phyloP scores from a whole-genome alignment of 37 sponge, comb jelly and placozoan genomes.

The Beroe ovata region DNA sequence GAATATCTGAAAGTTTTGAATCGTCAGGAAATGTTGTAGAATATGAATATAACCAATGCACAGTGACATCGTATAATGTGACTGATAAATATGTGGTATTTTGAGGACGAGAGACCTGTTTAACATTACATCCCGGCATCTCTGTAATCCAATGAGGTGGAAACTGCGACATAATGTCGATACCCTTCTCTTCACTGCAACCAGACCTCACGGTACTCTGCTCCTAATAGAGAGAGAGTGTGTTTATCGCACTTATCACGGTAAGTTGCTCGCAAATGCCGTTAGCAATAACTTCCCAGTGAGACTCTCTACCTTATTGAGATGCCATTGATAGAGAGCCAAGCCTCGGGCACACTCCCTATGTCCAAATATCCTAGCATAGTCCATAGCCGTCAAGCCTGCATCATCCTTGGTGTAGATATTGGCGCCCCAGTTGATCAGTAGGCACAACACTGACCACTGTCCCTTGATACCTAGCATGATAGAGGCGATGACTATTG shows the following conservation, averaged over 20 bases:
- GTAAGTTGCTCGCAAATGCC: no score
- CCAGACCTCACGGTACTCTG: background rate
- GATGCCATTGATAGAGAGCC: constrained; percentile 62
- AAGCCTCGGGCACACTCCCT: constrained; percentile 35
- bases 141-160: constrained; percentile 51
- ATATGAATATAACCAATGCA: no score
- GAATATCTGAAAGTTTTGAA: constrained; percentile 47
- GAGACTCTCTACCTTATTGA: constrained; percentile 61
- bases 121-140: constrained; percentile 53
- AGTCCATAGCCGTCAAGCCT: constrained; percentile 50
- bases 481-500: background rate
- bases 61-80: no score
- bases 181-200: background rate
- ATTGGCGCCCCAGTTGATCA: constrained; percentile 63
- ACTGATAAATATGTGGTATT: no score
- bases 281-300: no score
- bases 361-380: constrained; percentile 42
- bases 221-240: no score
- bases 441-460: constrained; percentile 49
- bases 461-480: constrained; percentile 62
- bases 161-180: constrained; percentile 45
- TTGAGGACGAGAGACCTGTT: no score
- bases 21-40: no score
- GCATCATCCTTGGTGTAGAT: constrained; percentile 62
- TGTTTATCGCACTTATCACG: no score